Evolutionary conservation across 1,140 invertebrate genomes (phyloP), one percentile per base, ranked within the genome.

Genomic region (Aphelenchoides fujianensis): DNA sequence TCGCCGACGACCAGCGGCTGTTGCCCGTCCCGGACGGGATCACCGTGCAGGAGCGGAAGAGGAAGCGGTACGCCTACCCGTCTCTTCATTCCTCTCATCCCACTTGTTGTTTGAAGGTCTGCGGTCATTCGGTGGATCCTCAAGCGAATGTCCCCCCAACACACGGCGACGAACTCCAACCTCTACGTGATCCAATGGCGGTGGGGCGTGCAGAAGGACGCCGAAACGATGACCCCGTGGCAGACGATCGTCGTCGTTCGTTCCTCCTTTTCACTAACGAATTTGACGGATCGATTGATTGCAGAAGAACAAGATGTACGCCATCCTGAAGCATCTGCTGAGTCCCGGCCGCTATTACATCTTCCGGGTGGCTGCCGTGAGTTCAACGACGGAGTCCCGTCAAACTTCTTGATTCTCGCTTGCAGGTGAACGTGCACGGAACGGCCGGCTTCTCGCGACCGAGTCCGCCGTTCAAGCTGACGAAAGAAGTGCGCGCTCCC

Each of bases 231-330:
- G 81, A 80, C 81, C 23, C 81, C 77, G 48, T 82, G 80, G 80
- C 80, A 82, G 68, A 82, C 80, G 1, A 72, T 82, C 7, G 74
- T 70, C 52, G 72, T 81, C 36, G 71, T 80, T 32, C 5, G 75
- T 59, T 48, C 41, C 28, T 1, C 16, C 3, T 54, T 16, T 7
- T 75, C 2, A 30, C 3, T 5, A n/a, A 48, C n/a, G n/a, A 9
- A 7, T 12, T 72, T 68, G n/a, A 0, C n/a, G 32, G 59, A 30
- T 19, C n/a, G n/a, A n/a, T n/a, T n/a, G 12, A 5, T 67, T 79
- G 76, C 23, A 80, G 79, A 69, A 71, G 54, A 82, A 82, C 66
- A 82, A 82, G 57, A 81, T 79, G 71, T 82, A 82, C 66, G 80
- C 80, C 3, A 82, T 82, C 54, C 41, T 82, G 16, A 82, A 82